Conservation (phyloP, 2,797 vertebrate species). For the Danionella dracula region DNA sequence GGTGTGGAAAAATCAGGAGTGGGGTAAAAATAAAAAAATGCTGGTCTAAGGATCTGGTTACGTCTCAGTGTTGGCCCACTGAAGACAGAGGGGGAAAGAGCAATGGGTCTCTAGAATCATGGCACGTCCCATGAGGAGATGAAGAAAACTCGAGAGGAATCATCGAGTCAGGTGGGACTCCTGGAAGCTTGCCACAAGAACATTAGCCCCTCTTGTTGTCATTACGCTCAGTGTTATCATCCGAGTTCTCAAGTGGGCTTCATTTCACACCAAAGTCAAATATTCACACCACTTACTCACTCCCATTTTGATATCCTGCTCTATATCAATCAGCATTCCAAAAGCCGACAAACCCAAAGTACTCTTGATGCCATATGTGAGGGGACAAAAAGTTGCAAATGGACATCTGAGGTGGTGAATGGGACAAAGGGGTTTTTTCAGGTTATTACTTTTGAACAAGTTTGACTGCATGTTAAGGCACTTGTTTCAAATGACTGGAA, state of each 20-base stretch:
- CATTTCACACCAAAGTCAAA: background rate
- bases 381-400: background rate
- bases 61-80: constrained; percentile 62
- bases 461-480: constrained; percentile 80
- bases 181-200: constrained; percentile 27
- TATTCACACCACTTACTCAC: background rate
- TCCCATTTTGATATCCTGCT: constrained; percentile 1
- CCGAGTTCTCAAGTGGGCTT: constrained; percentile 15
- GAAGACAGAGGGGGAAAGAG: constrained; percentile 61
- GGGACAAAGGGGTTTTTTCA: constrained; percentile 2
- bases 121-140: constrained; percentile 46
- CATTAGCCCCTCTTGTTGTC: constrained; percentile 6
- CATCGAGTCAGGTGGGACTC: constrained; percentile 10
- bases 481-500: constrained; percentile 76
- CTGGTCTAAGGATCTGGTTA: constrained; percentile 46
- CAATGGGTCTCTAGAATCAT: constrained; percentile 58
- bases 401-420: background rate
- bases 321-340: background rate
- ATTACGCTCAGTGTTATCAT: constrained; percentile 14
- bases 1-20: background rate
- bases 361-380: background rate
- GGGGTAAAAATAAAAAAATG: constrained; percentile 7
- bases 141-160: background rate
- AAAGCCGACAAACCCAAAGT: constrained; percentile 4
- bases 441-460: constrained; percentile 76